Evolutionary conservation across 2,797 vertebrate species (phyloP).

Genomic region (Nyctibius grandis): DNA sequence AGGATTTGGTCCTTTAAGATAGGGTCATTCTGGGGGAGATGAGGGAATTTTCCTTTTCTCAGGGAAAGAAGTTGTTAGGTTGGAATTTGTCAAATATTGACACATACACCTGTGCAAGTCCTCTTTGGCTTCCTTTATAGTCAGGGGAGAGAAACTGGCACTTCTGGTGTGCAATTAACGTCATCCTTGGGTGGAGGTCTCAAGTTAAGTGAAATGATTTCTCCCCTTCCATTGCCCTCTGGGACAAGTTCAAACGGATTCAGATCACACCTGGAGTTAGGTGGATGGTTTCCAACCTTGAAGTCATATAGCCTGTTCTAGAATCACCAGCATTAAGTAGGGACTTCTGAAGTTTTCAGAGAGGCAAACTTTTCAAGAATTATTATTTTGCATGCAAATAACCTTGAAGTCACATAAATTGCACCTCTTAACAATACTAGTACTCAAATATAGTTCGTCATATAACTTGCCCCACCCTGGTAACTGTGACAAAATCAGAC

Average conservation of each 20-base stretch:
- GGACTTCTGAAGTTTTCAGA: neutral
- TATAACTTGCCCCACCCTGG: neutral
- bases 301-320: neutral
- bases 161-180: neutral
- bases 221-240: neutral
- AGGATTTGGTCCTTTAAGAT: neutral
- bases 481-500: neutral
- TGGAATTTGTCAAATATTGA: slow-evolving; percentile 10
- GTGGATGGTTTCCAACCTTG: neutral
- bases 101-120: neutral
- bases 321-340: neutral
- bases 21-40: slow-evolving; percentile 3
- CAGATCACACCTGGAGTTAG: neutral
- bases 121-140: neutral
- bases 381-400: neutral
- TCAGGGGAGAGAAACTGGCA: neutral
- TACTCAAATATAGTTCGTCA: neutral
- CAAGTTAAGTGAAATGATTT: neutral
- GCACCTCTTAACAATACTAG: neutral
- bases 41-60: neutral
- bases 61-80: neutral
- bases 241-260: neutral
- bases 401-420: neutral
- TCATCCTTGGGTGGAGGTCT: neutral
- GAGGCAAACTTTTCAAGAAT: neutral